Conservation (phyloP, 2,113 vertebrate species). For the Polyodon spathula region DNA sequence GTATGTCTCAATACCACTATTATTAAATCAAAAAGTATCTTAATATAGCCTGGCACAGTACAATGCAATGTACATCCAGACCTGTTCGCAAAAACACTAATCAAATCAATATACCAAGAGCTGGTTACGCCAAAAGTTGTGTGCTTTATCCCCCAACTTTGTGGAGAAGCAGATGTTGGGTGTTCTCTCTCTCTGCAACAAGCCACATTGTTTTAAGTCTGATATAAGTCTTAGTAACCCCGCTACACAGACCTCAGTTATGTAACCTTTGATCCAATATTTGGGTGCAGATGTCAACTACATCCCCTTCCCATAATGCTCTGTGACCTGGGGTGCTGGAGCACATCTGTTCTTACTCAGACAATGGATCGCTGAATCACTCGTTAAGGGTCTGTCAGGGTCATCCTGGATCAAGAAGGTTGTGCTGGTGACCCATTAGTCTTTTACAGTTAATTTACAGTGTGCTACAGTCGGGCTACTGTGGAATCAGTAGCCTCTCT, state of each 20-base stretch:
- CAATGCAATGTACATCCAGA: no score
- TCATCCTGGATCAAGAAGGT: not conserved
- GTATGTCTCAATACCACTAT: no score
- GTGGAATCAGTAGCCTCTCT: no score
- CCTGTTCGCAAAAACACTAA: no score
- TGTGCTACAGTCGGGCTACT: not conserved
- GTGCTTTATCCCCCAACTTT: slow-evolving; percentile 59
- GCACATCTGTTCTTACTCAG: slow-evolving; percentile 3
- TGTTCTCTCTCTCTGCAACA: not conserved
- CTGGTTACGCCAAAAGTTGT: no score
- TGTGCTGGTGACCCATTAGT: not conserved
- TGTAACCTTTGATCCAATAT: slow-evolving; percentile 5
- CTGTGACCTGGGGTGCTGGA: not conserved
- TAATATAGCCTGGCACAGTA: no score
- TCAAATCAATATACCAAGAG: no score
- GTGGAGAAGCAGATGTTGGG: slow-evolving; percentile 37
- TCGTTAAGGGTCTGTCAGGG: not conserved
- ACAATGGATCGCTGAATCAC: not conserved
- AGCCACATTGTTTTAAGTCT: not conserved
- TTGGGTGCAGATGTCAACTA: slow-evolving; percentile 9
- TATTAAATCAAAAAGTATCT: no score
- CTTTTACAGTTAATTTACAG: not conserved
- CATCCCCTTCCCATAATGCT: not conserved
- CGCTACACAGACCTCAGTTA: not conserved
- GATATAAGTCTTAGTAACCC: not conserved